phyloP scores from a whole-genome alignment of 1,140 invertebrate species.

The Trichomalopsis sarcophagae region DNA sequence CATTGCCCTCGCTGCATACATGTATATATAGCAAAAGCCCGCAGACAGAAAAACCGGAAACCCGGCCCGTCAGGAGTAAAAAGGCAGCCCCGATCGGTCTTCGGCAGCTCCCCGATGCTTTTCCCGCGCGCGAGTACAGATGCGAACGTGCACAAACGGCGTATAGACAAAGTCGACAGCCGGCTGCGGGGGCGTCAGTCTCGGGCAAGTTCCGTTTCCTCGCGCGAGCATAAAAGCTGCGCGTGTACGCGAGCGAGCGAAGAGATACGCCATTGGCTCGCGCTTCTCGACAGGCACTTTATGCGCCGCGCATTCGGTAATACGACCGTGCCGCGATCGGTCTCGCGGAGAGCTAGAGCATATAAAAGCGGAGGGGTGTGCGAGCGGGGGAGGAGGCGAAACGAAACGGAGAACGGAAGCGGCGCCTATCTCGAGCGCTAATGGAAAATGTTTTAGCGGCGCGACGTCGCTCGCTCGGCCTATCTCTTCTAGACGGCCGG shows the following conservation, averaged over 20 bases:
- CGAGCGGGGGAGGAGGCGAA: not conserved
- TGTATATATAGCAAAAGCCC: no score
- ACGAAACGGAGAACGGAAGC: constrained; percentile 49
- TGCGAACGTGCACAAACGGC: not conserved
- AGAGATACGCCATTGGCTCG: constrained; percentile 36
- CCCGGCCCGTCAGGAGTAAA: not conserved
- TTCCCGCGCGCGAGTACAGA: not conserved
- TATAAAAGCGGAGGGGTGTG: constrained; percentile 6
- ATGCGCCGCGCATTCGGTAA: constrained; percentile 12
- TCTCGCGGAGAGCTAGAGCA: no score
- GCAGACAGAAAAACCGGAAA: no score
- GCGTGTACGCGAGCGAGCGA: not conserved
- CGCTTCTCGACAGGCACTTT: not conserved
- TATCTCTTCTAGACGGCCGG: constrained; percentile 58
- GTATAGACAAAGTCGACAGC: constrained; percentile 29
- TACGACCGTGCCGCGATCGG: not conserved
- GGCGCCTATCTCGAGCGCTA: constrained; percentile 52
- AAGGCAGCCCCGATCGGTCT: constrained; percentile 5
- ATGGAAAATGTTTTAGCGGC: constrained; percentile 63
- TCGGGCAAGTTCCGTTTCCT: constrained; percentile 35
- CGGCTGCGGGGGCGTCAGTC: constrained; percentile 25
- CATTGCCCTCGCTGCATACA: no score
- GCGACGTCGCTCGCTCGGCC: constrained; percentile 40
- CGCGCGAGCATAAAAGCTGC: constrained; percentile 4
- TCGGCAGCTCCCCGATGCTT: not conserved